These are phyloP conservation scores for Parazoanthus atlanticus DNA, from an alignment of 92 coral and sea anemone species.

Conservation along the genomic window DNA sequence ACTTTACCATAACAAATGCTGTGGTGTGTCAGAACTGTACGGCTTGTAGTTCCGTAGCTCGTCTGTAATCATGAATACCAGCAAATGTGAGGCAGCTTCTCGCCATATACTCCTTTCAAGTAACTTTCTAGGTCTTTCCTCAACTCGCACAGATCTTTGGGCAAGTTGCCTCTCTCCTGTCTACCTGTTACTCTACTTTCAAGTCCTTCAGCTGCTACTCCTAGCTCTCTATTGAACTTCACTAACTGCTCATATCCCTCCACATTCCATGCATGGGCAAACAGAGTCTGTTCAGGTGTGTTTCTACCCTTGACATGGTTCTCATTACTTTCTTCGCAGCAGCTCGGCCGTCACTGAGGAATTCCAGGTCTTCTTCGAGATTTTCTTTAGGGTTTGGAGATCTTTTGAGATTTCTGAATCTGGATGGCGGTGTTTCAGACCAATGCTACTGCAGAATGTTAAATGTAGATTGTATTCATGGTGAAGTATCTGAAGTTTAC, in stretches of 20 bases:
- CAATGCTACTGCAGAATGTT: slow-evolving; percentile 19
- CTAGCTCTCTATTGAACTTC: slow-evolving; percentile 30
- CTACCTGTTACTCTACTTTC: slow-evolving; percentile 7
- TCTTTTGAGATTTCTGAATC: not conserved
- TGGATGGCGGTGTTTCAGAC: slow-evolving; percentile 32
- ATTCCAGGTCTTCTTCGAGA: not conserved
- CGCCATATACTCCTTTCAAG: slow-evolving; percentile 48
- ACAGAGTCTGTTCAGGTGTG: slow-evolving; percentile 58
- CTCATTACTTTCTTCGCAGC: not conserved
- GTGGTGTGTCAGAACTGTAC: slow-evolving; percentile 54
- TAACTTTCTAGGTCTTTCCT: slow-evolving; percentile 52
- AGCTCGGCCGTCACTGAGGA: not conserved
- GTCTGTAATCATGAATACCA: slow-evolving; percentile 72
- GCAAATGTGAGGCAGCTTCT: slow-evolving; percentile 70
- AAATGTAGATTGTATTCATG: slow-evolving; percentile 16
- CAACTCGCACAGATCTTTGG: not conserved
- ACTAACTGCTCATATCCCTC: slow-evolving; percentile 53
- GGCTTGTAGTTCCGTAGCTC: slow-evolving; percentile 65
- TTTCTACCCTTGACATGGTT: slow-evolving; percentile 14
- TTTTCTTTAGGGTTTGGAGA: not conserved
- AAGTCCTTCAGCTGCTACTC: not conserved
- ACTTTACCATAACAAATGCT: slow-evolving; percentile 55
- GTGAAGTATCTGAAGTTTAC: slow-evolving; percentile 14
- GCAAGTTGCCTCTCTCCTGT: not conserved
- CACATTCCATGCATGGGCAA: slow-evolving; percentile 66